Evolutionary conservation across 2,113 vertebrate genomes (phyloP), one percentile per base, ranked within the genome.

Genomic region (Cnemophilus loriae): DNA sequence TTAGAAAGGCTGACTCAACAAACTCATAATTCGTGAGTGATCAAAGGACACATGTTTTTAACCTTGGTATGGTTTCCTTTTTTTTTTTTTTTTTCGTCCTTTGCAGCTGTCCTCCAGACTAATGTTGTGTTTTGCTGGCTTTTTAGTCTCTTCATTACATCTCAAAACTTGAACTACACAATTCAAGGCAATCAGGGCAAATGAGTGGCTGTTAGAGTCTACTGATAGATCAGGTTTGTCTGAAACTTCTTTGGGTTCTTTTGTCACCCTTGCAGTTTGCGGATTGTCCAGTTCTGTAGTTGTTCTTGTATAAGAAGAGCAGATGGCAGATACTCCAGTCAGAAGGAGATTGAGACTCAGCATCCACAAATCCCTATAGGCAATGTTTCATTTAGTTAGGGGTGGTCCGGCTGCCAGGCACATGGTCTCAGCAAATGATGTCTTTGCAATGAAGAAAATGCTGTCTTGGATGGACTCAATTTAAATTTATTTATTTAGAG

Each of bases 1-100:
- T 97, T 97, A 97, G 96, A 97, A 97, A 89, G 73, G 92, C 95
- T 96, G 95, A 97, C 68, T 97, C 95, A 93, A 90, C 96, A 90
- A 88, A 87, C 64, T 67, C 17, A 2, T 69, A 67, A 71, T 68
- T 92, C 0, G 0, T 5, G 35, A 73, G 71, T 0, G 2, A 95
- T 89, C 56, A 90, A 69, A 97, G 92, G 92, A 89, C 78, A 49
- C 10, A 7, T 0, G 1, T 78, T 96, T 95, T 91, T 96, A 92
- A 97, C 95, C 94, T 97, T 97, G 90, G 6, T 55, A 22, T 46
- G 18, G 27, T 37, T 71, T 60, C 22, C 15, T 44, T 50, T 64
- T 39, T 37, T 60, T 41, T 49, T 42, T 52, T 21, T 11, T 33
- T 7, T 2, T 13, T 70, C 60, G 39, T 57, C 76, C 35, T 84